Conservation (phyloP, 53 echinoderm and acorn worm genomes). For the Luidia sarsii region DNA sequence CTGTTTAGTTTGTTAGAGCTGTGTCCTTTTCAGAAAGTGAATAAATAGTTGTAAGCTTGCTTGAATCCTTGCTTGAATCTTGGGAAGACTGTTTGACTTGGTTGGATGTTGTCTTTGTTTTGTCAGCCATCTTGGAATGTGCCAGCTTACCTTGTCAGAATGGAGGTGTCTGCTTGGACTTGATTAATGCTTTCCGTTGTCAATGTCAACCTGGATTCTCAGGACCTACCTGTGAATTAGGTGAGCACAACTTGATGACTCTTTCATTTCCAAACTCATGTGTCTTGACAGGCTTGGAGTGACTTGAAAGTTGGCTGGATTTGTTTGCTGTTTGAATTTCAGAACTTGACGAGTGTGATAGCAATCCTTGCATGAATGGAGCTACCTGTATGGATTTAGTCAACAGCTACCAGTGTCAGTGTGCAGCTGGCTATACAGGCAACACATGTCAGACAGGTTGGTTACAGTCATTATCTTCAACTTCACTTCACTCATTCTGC, state of each 20-base stretch:
- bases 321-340: background rate
- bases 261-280: too few relatives aligned
- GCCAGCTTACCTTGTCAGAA: constrained; percentile 27
- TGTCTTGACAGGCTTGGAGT: too few relatives aligned
- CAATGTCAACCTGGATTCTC: constrained; percentile 12
- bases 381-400: constrained; percentile 37
- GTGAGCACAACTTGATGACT: constrained; percentile 24
- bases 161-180: constrained; percentile 36
- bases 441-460: constrained; percentile 34
- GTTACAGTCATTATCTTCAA: background rate
- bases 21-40: too few relatives aligned
- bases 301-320: too few relatives aligned
- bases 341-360: constrained; percentile 24
- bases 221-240: constrained; percentile 15
- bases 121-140: constrained; percentile 28
- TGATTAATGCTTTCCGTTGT: constrained; percentile 21
- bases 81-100: too few relatives aligned
- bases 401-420: constrained; percentile 32
- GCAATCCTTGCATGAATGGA: constrained; percentile 53
- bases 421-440: constrained; percentile 42
- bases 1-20: too few relatives aligned
- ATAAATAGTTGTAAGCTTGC: too few relatives aligned
- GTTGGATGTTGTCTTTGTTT: background rate
- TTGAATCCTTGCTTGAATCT: too few relatives aligned
- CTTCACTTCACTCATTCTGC: too few relatives aligned